A percentile compares a stretch with the other conserved stretches of the same genome.
phyloP scores from a whole-genome alignment of 2,888 invertebrate species.

The Leptogaster cylindrica region DNA sequence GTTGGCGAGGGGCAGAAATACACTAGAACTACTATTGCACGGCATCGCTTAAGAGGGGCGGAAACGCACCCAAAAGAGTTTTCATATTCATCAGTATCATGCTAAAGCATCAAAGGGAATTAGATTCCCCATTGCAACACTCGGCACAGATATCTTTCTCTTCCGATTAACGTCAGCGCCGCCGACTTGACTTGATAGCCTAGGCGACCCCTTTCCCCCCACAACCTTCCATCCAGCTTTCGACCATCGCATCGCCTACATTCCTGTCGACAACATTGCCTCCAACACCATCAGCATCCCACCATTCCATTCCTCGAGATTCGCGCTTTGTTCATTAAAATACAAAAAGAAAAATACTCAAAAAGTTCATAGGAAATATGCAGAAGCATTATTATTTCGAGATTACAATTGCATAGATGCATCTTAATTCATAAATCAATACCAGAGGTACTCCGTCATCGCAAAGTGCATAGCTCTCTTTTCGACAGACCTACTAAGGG shows the following conservation, averaged over 20 bases:
- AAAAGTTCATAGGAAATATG: slow-evolving; percentile 42
- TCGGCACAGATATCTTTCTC: slow-evolving; percentile 20
- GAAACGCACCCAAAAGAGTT: slow-evolving; percentile 36
- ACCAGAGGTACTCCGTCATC: slow-evolving; percentile 13
- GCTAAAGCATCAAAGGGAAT: slow-evolving; percentile 45
- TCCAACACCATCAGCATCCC: not conserved
- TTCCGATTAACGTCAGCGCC: slow-evolving; percentile 19
- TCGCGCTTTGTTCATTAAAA: slow-evolving; percentile 36
- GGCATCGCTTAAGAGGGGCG: slow-evolving; percentile 2
- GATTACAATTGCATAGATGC: slow-evolving; percentile 43
- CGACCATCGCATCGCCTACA: no score
- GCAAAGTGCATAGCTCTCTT: not conserved
- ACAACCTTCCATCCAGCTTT: no score
- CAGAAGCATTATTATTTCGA: slow-evolving; percentile 42
- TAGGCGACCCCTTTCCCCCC: no score
- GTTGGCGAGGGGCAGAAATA: not conserved
- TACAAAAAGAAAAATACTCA: slow-evolving; percentile 31
- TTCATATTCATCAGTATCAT: slow-evolving; percentile 45
- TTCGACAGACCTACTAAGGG: not conserved
- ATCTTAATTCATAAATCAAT: slow-evolving; percentile 44
- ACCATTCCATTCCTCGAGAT: not conserved
- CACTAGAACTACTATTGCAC: not conserved
- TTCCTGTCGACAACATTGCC: slow-evolving; percentile 2
- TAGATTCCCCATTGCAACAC: slow-evolving; percentile 42
- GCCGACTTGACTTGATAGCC: slow-evolving; percentile 9